A percentile compares a stretch with the other conserved stretches of the same genome.
These are phyloP conservation scores for Lampropteryx suffumata DNA, from an alignment of 2,888 invertebrate genomes.

Conservation along the genomic window DNA sequence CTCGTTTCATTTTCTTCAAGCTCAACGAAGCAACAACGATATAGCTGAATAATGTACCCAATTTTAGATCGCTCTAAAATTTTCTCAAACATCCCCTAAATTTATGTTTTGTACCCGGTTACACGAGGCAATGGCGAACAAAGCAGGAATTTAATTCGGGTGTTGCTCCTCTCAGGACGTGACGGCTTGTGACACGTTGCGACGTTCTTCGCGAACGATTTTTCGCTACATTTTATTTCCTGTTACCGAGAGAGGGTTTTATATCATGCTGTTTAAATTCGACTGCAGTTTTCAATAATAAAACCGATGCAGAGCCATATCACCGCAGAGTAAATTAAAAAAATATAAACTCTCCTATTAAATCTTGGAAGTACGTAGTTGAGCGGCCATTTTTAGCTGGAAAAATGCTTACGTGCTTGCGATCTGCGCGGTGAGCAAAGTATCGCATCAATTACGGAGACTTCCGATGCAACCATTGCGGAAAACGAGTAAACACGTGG, in stretches of 20 bases:
- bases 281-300: constrained; percentile 29
- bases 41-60: constrained; percentile 49
- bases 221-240: constrained; percentile 57
- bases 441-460: constrained; percentile 26
- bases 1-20: constrained; percentile 23
- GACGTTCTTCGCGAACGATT: constrained; percentile 55
- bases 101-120: constrained; percentile 45
- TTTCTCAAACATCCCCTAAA: constrained; percentile 52
- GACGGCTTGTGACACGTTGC: constrained; percentile 67
- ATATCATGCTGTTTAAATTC: constrained; percentile 47
- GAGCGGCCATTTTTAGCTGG: too few relatives aligned
- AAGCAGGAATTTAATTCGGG: constrained; percentile 76
- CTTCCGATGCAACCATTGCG: constrained; percentile 23
- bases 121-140: constrained; percentile 48
- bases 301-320: constrained; percentile 7
- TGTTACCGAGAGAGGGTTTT: constrained; percentile 51
- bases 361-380: constrained; percentile 1
- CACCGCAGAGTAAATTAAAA: constrained; percentile 3
- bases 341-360: constrained; percentile 9
- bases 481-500: constrained; percentile 23
- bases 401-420: constrained; percentile 19
- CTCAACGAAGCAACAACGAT: constrained; percentile 34
- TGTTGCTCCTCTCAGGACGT: constrained; percentile 60
- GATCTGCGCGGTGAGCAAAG: constrained; percentile 16
- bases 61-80: constrained; percentile 52